Percentiles rank a stretch among this genome's conserved stretches.
phyloP scores from a whole-genome alignment of 2,113 vertebrate genomes.

The Ceyx margarethae region DNA sequence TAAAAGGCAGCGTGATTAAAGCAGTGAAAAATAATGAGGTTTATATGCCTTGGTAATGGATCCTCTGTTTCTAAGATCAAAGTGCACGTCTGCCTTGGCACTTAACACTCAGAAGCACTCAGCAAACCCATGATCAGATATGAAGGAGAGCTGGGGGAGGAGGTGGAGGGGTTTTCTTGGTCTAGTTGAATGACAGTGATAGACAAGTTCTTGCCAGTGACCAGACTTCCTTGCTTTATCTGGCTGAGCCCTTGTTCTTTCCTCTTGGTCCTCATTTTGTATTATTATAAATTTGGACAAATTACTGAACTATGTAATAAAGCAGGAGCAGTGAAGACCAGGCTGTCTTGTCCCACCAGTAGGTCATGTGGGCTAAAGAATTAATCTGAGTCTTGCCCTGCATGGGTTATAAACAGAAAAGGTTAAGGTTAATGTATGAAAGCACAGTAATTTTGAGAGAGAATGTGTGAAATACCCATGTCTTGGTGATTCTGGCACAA shows the following conservation, averaged over 20 bases:
- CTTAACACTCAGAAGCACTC: not conserved
- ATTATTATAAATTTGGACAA: not conserved
- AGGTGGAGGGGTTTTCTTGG: not conserved
- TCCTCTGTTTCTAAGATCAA: not conserved
- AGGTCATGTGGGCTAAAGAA: fast-evolving
- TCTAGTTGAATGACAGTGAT: not conserved
- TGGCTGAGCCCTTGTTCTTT: not conserved
- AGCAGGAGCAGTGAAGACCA: not conserved
- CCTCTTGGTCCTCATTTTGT: not conserved
- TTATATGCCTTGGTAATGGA: not conserved
- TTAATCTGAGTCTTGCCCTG: not conserved
- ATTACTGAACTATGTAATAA: not conserved
- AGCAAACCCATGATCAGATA: not conserved
- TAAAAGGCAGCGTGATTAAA: not conserved
- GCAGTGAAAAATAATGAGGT: not conserved
- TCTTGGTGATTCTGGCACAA: constrained; percentile 61
- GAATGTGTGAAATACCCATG: not conserved
- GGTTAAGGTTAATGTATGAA: not conserved
- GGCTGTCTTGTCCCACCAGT: not conserved
- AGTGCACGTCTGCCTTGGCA: not conserved
- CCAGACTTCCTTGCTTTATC: not conserved
- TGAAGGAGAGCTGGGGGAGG: not conserved
- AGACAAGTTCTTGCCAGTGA: not conserved
- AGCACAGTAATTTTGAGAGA: not conserved
- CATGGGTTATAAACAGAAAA: not conserved